Evolutionary conservation across 2,888 invertebrate genomes (phyloP), one percentile per base, ranked within the genome.

Genomic region (Tachina grossa): DNA sequence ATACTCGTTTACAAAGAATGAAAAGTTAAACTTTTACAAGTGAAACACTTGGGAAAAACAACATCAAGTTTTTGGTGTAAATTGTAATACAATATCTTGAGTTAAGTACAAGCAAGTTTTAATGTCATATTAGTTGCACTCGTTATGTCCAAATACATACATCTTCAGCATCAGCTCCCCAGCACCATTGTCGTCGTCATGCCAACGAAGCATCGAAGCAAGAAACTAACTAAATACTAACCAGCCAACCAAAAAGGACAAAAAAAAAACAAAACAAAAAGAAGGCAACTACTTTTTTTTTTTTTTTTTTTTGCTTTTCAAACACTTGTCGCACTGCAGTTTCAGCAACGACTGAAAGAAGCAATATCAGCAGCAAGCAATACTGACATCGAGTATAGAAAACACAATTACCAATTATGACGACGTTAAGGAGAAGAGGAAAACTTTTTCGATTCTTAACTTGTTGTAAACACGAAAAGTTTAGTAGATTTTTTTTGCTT

Each of bases 51-150:
- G 82, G 85, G 85, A 74, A 74, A 85, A 85, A 85, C 85, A 85
- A 82, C 82, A 85, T 75, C 74, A 82, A 85, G 69, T 85, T 85
- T 53, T 84, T 65, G 82, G 78, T 82, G 85, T 82, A 85, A 85
- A 85, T 82, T 82, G 81, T 75, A 85, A 85, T 85, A 85, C 85
- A 85, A 85, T 78, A 82, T 83, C 83, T 82, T 65, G 74, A 74
- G 74, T 69, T 78, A 78, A 85, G 81, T 77, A 77, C 47, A 77
- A 81, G 74, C 78, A 85, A 85, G 74, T 85, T 85, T 85, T 85
- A 85, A 85, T 85, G 82, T 85, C 82, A 82, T 85, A 85, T 85
- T 85, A 85, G 85, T 78, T 85, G 85, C 85, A 85, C 77, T 81
- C 57, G 84, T 68, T 72, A 68, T 75, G 77, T 63, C 78, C 82